Evolutionary conservation across 1,140 invertebrate species (phyloP), one percentile per base, ranked within the genome.

Genomic region (Pseudomyrmex sp.): DNA sequence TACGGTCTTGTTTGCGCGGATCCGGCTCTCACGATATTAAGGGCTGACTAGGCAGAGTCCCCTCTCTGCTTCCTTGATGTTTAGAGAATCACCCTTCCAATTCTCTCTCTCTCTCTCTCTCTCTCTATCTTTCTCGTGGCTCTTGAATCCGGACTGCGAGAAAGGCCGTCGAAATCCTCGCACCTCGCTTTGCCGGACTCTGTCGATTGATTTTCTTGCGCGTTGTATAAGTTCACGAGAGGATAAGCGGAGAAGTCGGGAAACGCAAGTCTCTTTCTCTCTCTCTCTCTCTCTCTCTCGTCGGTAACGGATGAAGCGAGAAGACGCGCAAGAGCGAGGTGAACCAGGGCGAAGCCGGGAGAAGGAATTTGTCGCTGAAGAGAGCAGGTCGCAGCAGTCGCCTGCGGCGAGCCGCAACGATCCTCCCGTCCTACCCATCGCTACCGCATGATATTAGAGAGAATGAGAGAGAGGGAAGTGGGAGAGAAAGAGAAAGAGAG

Each of bases 21-120:
- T 92, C 91, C 90, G 80, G 92, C 93, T 94, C 92, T 93, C 92
- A 93, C 88, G 92, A 93, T 93, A 94, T 94, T 93, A 92, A 93
- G 93, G 91, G 92, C 92, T 93, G 92, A 93, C 92, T 93, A 93
- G 92, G 92, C 91, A 93, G 92, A 35, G 35, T 35, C 35, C 35
- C 35, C 35, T 93, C 91, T 65, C 82, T 56, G 74, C 72, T 50
- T 70, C 83, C 79, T 75, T 86, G 74, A 79, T 88, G 77, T 84
- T 82, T 87, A 88, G 80, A 84, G 65, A 48, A 83, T 58, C 84
- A 20, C 7, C 52, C 76, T 63, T 35, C 35, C 35, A 35, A 35
- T 65, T 18, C 56, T 35, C 35, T 7, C 35, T 35, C 35, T 35
- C 35, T 7, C 35, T 7, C 35, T 63, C 75, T 50, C 85, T 58